phyloP scores from a whole-genome alignment of 92 coral and sea anemone genomes.

The Epizoanthus rinbou region DNA sequence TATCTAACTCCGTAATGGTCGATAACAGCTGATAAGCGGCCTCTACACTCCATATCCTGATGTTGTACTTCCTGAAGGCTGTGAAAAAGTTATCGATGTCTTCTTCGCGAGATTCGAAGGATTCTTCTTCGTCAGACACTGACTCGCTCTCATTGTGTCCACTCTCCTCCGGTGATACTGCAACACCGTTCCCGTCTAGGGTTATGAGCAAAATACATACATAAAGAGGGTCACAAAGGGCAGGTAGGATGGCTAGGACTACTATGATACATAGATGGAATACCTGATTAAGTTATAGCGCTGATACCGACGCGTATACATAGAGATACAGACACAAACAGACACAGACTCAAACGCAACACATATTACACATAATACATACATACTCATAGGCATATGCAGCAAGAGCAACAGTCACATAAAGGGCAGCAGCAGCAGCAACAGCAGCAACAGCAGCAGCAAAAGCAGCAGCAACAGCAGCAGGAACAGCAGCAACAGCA shows the following conservation, averaged over 20 bases:
- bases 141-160: not conserved
- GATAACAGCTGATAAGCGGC: slow-evolving; percentile 70
- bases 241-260: not conserved
- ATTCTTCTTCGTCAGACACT: slow-evolving; percentile 13
- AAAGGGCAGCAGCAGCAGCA: too few species aligned
- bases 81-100: slow-evolving; percentile 16
- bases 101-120: slow-evolving; percentile 38
- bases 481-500: too few species aligned
- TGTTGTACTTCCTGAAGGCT: slow-evolving; percentile 42
- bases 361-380: too few species aligned
- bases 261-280: too few species aligned
- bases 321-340: too few species aligned
- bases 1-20: slow-evolving; percentile 54
- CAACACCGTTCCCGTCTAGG: not conserved
- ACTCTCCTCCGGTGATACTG: not conserved
- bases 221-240: not conserved
- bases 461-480: too few species aligned
- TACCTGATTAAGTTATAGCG: too few species aligned
- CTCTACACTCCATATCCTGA: slow-evolving; percentile 65
- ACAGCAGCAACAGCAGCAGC: too few species aligned
- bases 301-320: too few species aligned
- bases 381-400: too few species aligned
- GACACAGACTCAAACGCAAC: too few species aligned
- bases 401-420: too few species aligned
- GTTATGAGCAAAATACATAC: not conserved